phyloP scores from a whole-genome alignment of 2,888 invertebrate genomes.

The Portevinia maculata region DNA sequence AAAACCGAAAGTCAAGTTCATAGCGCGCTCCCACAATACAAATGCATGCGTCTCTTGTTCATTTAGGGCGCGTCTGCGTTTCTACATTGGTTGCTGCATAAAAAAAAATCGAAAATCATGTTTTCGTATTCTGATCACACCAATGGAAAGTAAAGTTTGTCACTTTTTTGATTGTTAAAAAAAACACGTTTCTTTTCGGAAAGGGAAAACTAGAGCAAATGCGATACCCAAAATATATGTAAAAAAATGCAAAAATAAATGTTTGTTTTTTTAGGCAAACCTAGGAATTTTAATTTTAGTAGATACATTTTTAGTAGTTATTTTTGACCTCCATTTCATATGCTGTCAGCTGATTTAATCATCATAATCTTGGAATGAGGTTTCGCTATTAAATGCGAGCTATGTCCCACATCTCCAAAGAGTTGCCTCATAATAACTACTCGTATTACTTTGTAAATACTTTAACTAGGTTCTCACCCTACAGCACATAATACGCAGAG shows the following conservation, averaged over 20 bases:
- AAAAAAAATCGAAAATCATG: slow-evolving; percentile 33
- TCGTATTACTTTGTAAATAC: slow-evolving; percentile 35
- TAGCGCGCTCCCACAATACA: slow-evolving; percentile 29
- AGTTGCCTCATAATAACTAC: slow-evolving; percentile 17
- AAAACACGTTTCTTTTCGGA: slow-evolving; percentile 46
- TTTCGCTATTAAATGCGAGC: slow-evolving; percentile 24
- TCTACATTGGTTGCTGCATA: slow-evolving; percentile 27
- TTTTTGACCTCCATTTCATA: slow-evolving; percentile 49
- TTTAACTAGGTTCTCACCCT: slow-evolving; percentile 61
- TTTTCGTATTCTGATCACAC: slow-evolving; percentile 61
- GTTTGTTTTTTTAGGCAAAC: neutral
- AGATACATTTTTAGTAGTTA: slow-evolving; percentile 23
- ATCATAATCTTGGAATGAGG: slow-evolving; percentile 11
- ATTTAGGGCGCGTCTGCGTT: slow-evolving; percentile 60
- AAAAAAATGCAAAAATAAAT: slow-evolving; percentile 35
- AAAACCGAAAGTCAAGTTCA: slow-evolving; percentile 63
- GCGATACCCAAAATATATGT: slow-evolving; percentile 44
- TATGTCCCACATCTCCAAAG: slow-evolving; percentile 28
- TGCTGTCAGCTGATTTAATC: slow-evolving; percentile 20
- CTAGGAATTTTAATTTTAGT: slow-evolving; percentile 7
- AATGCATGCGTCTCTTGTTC: slow-evolving; percentile 2
- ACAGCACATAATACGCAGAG: slow-evolving; percentile 2
- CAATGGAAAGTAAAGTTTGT: slow-evolving; percentile 69
- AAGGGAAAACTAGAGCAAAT: slow-evolving; percentile 54
- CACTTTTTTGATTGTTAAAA: slow-evolving; percentile 56